These are phyloP conservation scores for Camelus bactrianus DNA, from an alignment of 2,113 vertebrate species.

Conservation along the genomic window DNA sequence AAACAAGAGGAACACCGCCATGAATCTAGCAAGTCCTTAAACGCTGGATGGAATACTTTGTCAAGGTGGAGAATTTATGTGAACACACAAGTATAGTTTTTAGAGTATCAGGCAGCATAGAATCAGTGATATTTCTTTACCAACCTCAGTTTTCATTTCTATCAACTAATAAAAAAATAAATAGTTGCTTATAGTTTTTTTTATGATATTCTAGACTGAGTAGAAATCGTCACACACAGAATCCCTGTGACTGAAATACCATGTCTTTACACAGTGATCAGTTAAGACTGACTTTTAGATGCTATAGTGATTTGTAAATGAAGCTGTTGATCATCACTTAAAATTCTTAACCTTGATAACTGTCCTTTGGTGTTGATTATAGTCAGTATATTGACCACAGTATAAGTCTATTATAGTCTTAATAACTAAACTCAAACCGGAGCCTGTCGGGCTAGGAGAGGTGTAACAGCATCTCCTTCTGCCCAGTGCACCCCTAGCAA, in stretches of 20 bases:
- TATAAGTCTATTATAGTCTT: background rate
- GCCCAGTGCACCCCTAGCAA: background rate
- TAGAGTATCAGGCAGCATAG: background rate
- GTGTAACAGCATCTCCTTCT: background rate
- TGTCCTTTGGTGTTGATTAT: background rate
- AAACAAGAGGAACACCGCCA: background rate
- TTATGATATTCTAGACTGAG: background rate
- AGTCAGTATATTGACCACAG: background rate
- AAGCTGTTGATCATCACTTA: background rate
- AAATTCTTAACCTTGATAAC: background rate
- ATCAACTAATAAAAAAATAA: background rate
- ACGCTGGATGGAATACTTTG: background rate
- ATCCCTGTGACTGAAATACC: background rate
- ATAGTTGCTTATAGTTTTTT: background rate
- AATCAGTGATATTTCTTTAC: background rate
- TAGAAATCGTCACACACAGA: background rate
- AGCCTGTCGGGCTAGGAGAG: background rate
- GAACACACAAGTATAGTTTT: background rate
- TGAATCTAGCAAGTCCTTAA: background rate
- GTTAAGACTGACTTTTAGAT: background rate
- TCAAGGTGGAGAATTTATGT: background rate
- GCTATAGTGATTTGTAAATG: slow-evolving; percentile 14
- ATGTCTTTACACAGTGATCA: background rate
- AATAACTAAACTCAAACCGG: background rate
- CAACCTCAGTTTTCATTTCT: slow-evolving; percentile 14